These are phyloP conservation scores for Otolemur garnettii DNA, from an alignment of 2,113 vertebrate species.

Conservation along the genomic window DNA sequence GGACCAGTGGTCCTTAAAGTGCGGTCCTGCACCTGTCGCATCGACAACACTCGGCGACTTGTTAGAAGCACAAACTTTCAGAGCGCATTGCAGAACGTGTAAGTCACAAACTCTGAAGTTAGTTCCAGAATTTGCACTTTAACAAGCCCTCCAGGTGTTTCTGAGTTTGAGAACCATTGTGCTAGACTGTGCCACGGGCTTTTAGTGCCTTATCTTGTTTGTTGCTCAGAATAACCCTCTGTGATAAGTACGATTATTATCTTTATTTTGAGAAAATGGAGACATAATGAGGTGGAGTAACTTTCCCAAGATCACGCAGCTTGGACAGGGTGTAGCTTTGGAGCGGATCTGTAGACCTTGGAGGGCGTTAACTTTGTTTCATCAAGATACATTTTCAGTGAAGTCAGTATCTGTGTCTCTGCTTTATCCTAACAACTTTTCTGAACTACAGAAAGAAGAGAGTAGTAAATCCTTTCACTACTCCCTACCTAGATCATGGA, in stretches of 20 bases:
- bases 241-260: not conserved
- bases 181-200: not conserved
- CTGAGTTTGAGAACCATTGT: not conserved
- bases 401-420: not conserved
- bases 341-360: not conserved
- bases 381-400: not conserved
- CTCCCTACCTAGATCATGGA: not conserved
- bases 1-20: not conserved
- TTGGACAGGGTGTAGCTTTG: not conserved
- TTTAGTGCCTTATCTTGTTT: not conserved
- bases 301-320: not conserved
- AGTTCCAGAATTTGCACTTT: not conserved
- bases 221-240: not conserved
- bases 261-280: slow-evolving; percentile 30
- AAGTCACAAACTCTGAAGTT: slow-evolving; percentile 2
- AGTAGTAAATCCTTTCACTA: not conserved
- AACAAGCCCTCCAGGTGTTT: not conserved
- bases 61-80: not conserved
- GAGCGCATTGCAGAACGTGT: not conserved
- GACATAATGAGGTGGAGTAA: not conserved
- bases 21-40: not conserved
- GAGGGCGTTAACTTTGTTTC: not conserved
- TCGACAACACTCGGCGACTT: not conserved
- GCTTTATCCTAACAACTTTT: slow-evolving; percentile 44
- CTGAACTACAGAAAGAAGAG: not conserved